phyloP scores from a whole-genome alignment of 2,888 invertebrate species.

The Cantharis rufa region DNA sequence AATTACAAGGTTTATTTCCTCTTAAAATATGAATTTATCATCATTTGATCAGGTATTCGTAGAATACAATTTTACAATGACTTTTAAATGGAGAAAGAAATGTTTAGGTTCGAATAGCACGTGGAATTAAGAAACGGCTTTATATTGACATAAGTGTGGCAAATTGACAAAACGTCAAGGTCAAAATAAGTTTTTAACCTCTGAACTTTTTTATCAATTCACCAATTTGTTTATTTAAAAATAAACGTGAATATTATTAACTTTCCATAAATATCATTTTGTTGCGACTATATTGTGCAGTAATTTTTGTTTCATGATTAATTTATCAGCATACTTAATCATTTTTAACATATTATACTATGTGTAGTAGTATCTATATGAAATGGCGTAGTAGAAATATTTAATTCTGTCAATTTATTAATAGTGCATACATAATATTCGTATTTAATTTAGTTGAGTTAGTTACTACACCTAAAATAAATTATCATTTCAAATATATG shows the following conservation, averaged over 20 bases:
- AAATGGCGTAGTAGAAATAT: background rate
- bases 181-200: background rate
- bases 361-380: background rate
- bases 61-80: too few relatives aligned
- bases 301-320: background rate
- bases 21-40: too few relatives aligned
- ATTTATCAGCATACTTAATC: background rate
- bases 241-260: background rate
- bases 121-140: too few relatives aligned
- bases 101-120: too few relatives aligned
- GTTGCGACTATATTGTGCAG: background rate
- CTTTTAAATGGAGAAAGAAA: too few relatives aligned
- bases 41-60: too few relatives aligned
- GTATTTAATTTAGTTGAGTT: background rate
- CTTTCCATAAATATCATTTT: background rate
- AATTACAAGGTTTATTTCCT: too few relatives aligned
- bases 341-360: background rate
- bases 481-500: background rate
- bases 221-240: background rate
- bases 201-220: background rate
- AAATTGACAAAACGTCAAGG: too few relatives aligned
- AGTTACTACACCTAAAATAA: background rate
- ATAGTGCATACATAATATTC: background rate
- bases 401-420: background rate
- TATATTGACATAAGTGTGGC: too few relatives aligned